phyloP scores from a whole-genome alignment of 2,797 vertebrate genomes.

The Pseudopleuronectes americanus region DNA sequence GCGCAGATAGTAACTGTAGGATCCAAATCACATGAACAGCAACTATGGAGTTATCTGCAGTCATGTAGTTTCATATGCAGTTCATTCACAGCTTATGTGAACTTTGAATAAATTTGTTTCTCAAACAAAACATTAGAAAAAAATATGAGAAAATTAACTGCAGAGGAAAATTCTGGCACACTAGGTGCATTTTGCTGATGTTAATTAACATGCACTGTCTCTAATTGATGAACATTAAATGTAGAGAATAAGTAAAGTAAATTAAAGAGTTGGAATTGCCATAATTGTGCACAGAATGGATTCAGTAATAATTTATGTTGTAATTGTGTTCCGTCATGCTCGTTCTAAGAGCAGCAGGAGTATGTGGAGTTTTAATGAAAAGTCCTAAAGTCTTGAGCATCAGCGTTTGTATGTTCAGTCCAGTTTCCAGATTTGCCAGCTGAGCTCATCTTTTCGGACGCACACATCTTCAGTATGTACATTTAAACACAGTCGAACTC shows the following conservation, averaged over 20 bases:
- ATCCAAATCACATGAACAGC: not conserved
- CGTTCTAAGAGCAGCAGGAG: no score
- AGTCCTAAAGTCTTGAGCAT: not conserved
- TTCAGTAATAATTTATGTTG: no score
- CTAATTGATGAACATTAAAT: no score
- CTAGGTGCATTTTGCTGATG: not conserved
- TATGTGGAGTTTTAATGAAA: not conserved
- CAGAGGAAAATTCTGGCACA: not conserved
- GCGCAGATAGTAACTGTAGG: not conserved
- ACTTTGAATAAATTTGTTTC: not conserved
- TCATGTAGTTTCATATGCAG: not conserved
- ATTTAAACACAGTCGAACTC: not conserved
- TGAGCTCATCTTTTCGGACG: no score
- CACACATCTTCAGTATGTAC: not conserved
- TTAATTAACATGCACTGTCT: not conserved
- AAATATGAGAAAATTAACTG: not conserved
- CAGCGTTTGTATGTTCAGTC: not conserved
- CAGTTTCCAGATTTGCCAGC: not conserved
- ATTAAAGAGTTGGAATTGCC: no score
- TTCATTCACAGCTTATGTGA: not conserved
- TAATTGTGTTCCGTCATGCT: no score
- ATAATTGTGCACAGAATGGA: no score
- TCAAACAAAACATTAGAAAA: not conserved
- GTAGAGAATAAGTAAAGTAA: not conserved
- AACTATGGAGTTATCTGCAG: not conserved